phyloP scores from a whole-genome alignment of 2,113 vertebrate genomes.

The Trogon surrucura region DNA sequence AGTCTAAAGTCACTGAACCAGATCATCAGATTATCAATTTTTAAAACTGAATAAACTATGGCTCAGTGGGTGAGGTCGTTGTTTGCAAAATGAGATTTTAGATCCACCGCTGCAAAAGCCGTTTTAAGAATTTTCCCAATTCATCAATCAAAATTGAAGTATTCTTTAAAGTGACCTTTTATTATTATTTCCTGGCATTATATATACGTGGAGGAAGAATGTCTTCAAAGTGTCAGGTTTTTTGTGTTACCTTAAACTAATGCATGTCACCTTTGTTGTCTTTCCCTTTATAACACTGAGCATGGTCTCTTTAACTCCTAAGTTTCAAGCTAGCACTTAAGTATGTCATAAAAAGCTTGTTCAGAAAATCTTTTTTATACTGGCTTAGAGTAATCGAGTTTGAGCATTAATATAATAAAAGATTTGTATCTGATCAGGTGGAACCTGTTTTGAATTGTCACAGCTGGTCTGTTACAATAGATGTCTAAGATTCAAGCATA shows the following conservation, averaged over 20 bases:
- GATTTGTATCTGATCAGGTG: neutral
- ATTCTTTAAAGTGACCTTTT: neutral
- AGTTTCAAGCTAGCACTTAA: neutral
- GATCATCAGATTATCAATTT: neutral
- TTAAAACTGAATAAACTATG: neutral
- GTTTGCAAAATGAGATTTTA: slow-evolving; percentile 16
- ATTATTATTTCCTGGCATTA: neutral
- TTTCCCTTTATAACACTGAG: neutral
- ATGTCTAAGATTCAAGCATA: neutral
- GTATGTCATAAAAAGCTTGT: neutral
- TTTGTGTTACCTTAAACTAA: neutral
- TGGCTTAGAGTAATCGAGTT: neutral
- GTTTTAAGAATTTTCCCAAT: neutral
- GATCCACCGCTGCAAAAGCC: neutral
- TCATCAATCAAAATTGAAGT: neutral
- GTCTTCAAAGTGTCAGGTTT: neutral
- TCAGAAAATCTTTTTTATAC: neutral
- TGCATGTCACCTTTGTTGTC: neutral
- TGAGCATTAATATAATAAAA: neutral
- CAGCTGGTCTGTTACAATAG: neutral
- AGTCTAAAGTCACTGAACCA: neutral
- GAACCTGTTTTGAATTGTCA: neutral
- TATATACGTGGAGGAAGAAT: neutral
- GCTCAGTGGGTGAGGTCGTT: neutral
- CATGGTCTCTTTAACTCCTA: neutral